phyloP scores from a whole-genome alignment of 1,140 invertebrate genomes.

The Nymphalis io region DNA sequence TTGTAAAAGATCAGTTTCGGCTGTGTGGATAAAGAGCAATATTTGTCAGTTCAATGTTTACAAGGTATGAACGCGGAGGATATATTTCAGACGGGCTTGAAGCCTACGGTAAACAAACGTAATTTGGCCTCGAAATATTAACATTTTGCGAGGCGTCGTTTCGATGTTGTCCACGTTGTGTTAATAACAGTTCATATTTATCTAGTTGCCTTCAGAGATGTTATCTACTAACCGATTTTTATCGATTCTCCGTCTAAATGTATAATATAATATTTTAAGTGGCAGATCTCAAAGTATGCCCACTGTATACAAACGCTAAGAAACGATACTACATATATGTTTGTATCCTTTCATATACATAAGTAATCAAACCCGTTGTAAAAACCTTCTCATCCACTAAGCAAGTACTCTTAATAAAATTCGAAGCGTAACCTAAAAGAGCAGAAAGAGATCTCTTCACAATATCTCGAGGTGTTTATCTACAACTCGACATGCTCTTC shows the following conservation, averaged over 20 bases:
- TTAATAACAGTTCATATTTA: neutral
- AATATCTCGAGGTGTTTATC: constrained; percentile 38
- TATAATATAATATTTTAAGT: too few relatives aligned
- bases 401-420: constrained; percentile 15
- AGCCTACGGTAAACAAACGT: constrained; percentile 36
- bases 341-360: neutral
- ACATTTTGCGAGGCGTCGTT: constrained; percentile 23
- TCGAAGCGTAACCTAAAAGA: constrained; percentile 23
- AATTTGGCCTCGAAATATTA: constrained; percentile 32
- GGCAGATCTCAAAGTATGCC: too few relatives aligned
- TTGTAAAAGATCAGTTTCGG: neutral
- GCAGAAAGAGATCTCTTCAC: constrained; percentile 22
- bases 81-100: constrained; percentile 39
- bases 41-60: constrained; percentile 44
- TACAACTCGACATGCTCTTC: constrained; percentile 32
- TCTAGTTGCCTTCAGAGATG: neutral
- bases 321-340: too few relatives aligned
- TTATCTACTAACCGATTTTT: neutral
- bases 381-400: constrained; percentile 8
- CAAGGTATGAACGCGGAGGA: constrained; percentile 39
- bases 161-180: neutral
- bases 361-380: neutral
- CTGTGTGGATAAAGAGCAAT: constrained; percentile 27
- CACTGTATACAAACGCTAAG: too few relatives aligned
- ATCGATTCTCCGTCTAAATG: too few relatives aligned